Percentiles rank a stretch among this genome's conserved stretches.
Conservation (phyloP, 2,888 invertebrate genomes). For the Cantharis rufa region DNA sequence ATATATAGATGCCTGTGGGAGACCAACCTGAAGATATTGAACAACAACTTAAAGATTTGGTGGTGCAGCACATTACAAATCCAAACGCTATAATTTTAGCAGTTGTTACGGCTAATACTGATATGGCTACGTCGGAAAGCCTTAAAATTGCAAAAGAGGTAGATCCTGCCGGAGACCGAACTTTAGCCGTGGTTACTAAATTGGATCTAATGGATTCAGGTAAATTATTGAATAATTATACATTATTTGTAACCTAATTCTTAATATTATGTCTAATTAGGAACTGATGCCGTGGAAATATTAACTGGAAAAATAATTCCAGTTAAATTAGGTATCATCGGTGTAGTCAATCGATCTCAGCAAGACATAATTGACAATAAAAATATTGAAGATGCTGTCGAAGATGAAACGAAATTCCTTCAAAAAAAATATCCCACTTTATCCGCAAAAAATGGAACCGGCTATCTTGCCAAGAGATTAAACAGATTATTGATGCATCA, state of each 20-base stretch:
- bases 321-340: slow-evolving; percentile 97
- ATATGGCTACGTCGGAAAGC: slow-evolving; percentile 98
- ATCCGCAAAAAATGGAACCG: slow-evolving; percentile 94
- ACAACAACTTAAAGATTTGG: slow-evolving; percentile 85
- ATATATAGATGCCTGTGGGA: slow-evolving; percentile 83
- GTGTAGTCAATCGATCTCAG: slow-evolving; percentile 98
- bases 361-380: slow-evolving; percentile 95
- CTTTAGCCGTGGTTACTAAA: slow-evolving; percentile 79
- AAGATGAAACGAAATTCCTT: slow-evolving; percentile 92
- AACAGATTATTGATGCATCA: slow-evolving; percentile 98
- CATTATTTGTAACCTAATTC: too few relatives aligned
- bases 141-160: slow-evolving; percentile 94
- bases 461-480: slow-evolving; percentile 93
- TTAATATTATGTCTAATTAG: slow-evolving; percentile 53
- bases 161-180: slow-evolving; percentile 94
- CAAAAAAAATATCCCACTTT: slow-evolving; percentile 97
- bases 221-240: background rate
- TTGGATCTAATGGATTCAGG: background rate
- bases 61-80: slow-evolving; percentile 88
- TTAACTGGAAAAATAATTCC: slow-evolving; percentile 97
- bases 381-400: slow-evolving; percentile 82
- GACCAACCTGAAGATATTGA: slow-evolving; percentile 99
- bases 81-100: slow-evolving; percentile 98
- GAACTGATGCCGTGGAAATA: slow-evolving; percentile 98
- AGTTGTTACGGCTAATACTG: slow-evolving; percentile 97